Base-by-base conservation (phyloP, 2,113 vertebrate genomes). In the Mobula hypostoma region DNA sequence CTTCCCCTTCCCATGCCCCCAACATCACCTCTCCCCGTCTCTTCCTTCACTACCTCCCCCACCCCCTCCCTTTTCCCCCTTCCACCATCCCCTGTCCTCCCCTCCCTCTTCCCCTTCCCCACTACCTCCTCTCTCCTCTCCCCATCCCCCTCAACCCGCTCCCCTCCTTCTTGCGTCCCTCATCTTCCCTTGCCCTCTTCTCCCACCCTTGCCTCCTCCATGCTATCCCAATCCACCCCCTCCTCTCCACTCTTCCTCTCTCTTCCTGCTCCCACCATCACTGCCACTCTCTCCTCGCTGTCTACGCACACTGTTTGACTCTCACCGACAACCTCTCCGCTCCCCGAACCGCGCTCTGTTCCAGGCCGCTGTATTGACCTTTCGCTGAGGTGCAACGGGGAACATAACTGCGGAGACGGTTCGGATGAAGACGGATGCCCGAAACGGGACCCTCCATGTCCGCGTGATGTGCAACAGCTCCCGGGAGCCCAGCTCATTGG, bases 361-460 rank as follows among this genome's bases (percentile, higher is more conserved):
- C 24, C 72, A 74, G 72, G 98, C n/a, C 98, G 98, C 90, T 99
- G 98, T 95, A 97, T 99, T 95, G 95, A 97, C 94, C 95, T 95
- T 0, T 96, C 95, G 0, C 95, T 99, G 77, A 95, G 96, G 70
- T 99, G 98, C 94, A 99, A 99, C 95, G 96, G 95, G 58, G 98
- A 99, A 96, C 98, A 99, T 68, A 98, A 99, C 96, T 99, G 98
- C 74, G 98, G 97, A 12, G 99, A 99, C 95, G 98, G 97, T 94
- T 98, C 98, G 0, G 98, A 99, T 48, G 99, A 99, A 97, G 97
- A 95, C 78, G 87, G 96, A 80, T 99, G 99, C 85, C 94, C 15
- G 0, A 68, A 40, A 1, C 95, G 94, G 32, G 97, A 94, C n/a
- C 0, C 40, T 0, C 97, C 98, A 1, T 98, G 98, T 94, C 94